Conservation (phyloP, 2,888 invertebrate species). For the Blastobasis lacticolella region DNA sequence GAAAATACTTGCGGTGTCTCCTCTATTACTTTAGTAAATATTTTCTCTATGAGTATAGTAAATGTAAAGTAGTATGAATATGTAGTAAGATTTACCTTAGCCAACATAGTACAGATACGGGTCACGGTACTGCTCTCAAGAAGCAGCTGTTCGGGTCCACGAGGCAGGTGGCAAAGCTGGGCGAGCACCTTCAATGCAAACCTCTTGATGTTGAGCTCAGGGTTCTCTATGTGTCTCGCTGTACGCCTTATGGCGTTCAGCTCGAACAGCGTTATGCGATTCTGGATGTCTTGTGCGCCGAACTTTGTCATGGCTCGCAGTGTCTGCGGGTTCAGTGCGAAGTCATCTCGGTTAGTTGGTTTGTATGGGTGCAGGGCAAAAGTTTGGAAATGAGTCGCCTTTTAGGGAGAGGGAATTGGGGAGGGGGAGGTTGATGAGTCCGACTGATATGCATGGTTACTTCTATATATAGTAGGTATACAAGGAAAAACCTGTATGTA, state of each 20-base stretch:
- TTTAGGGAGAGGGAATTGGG: too few species aligned
- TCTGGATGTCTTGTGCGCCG: conserved; percentile 50
- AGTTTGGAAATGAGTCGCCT: too few species aligned
- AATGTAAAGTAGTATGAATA: too few species aligned
- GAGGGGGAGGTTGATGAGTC: too few species aligned
- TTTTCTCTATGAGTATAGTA: too few species aligned
- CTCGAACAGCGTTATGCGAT: conserved; percentile 44
- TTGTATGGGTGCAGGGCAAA: too few species aligned
- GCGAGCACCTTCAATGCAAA: conserved; percentile 70
- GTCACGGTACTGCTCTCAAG: conserved; percentile 45
- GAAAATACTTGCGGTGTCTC: too few species aligned
- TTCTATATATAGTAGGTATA: too few species aligned
- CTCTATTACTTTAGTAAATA: too few species aligned
- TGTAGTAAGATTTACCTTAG: conserved; percentile 33
- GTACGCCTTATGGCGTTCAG: conserved; percentile 48
- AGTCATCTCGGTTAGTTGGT: too few species aligned
- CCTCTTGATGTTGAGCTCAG: conserved; percentile 54
- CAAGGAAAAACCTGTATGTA: too few species aligned
- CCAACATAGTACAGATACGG: conserved; percentile 52
- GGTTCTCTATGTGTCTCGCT: conserved; percentile 49
- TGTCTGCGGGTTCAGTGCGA: conserved; percentile 34
- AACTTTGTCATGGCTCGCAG: conserved; percentile 63
- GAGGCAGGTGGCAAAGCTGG: conserved; percentile 61
- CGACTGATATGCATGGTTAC: too few species aligned
- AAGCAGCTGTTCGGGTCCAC: conserved; percentile 60